These are phyloP conservation scores for Tromatobia lineatoria DNA, from an alignment of 2,888 invertebrate genomes.

Conservation along the genomic window DNA sequence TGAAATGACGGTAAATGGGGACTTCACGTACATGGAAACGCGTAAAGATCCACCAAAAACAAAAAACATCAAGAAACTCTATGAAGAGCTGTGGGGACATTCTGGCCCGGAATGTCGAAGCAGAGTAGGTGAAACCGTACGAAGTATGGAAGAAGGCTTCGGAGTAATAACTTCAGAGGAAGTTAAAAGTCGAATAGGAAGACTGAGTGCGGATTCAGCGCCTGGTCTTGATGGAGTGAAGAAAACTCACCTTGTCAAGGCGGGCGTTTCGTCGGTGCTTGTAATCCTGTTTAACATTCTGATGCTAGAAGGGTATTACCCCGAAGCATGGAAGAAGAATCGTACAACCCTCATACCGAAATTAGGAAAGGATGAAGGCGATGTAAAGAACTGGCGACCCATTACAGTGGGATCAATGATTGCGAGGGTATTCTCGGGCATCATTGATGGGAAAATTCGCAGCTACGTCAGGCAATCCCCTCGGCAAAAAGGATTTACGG, in stretches of 20 bases:
- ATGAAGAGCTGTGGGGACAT: constrained; percentile 74
- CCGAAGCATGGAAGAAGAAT: constrained; percentile 75
- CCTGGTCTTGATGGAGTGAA: constrained; percentile 73
- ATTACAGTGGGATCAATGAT: constrained; percentile 78
- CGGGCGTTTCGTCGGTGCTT: neutral
- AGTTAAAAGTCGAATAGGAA: constrained; percentile 49
- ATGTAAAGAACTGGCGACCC: constrained; percentile 77
- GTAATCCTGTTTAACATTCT: constrained; percentile 50
- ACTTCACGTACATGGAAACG: neutral
- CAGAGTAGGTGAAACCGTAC: no score
- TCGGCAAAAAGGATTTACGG: constrained; percentile 78
- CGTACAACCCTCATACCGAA: constrained; percentile 79
- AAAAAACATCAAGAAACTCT: constrained; percentile 69
- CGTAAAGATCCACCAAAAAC: neutral
- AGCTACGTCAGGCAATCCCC: constrained; percentile 58
- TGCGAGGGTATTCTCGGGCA: constrained; percentile 74
- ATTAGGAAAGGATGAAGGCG: constrained; percentile 74
- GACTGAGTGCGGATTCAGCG: constrained; percentile 69
- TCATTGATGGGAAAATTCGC: constrained; percentile 71
- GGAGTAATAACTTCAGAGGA: constrained; percentile 55
- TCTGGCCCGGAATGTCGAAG: neutral
- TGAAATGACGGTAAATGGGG: constrained; percentile 70
- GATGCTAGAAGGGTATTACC: constrained; percentile 1
- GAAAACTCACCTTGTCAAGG: constrained; percentile 57
- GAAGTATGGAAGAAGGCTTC: constrained; percentile 1